Conservation (phyloP, 1,140 invertebrate genomes). For the Plectrocnemia conspersa region DNA sequence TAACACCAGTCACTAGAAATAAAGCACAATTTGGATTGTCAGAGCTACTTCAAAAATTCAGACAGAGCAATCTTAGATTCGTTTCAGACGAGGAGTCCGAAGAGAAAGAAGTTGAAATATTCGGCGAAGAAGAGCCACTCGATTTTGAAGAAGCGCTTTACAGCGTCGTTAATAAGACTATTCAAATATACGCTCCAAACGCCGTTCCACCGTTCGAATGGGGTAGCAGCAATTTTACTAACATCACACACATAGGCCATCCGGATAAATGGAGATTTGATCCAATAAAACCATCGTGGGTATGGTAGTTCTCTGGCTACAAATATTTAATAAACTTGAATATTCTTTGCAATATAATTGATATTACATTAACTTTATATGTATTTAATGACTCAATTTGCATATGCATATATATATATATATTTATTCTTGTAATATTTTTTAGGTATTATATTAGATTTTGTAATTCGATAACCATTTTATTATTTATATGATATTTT, state of each 20-base stretch:
- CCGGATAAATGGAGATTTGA: slow-evolving; percentile 48
- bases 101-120: slow-evolving; percentile 41
- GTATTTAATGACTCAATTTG: no score
- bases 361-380: no score
- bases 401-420: no score
- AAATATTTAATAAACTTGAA: no score
- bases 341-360: no score
- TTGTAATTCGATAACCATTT: no score
- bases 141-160: slow-evolving; percentile 36
- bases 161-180: slow-evolving; percentile 31
- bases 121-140: slow-evolving; percentile 40
- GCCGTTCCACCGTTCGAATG: slow-evolving; percentile 43
- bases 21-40: slow-evolving; percentile 28
- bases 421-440: no score
- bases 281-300: slow-evolving; percentile 43
- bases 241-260: slow-evolving; percentile 40
- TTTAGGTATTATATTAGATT: no score
- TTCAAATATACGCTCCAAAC: slow-evolving; percentile 30
- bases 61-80: slow-evolving; percentile 25
- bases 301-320: no score
- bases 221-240: slow-evolving; percentile 44
- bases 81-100: slow-evolving; percentile 37
- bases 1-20: slow-evolving; percentile 28
- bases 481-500: no score
- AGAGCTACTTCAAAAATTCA: slow-evolving; percentile 27